Base-by-base conservation (phyloP, 1,140 invertebrate species). In the Eubasilissa regina region DNA sequence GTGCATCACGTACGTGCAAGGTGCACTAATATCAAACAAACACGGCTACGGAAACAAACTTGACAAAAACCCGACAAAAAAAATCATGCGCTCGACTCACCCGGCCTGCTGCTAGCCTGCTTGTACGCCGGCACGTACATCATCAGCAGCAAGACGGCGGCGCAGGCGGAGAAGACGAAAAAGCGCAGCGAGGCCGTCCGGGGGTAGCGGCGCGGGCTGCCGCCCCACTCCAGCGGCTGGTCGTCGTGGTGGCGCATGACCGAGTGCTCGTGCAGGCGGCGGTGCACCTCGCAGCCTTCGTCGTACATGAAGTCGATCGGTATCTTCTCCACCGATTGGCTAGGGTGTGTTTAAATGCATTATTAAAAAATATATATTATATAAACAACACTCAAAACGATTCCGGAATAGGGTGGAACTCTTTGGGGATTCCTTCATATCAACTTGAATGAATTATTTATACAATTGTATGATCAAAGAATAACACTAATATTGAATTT, bases 101-200 rank as follows among this genome's bases (percentile, higher is more conserved):
- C 83, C 48, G 66, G 44, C 58, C 83, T 76, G 19, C 64, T 76
- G 53, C 86, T 88, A 13, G 86, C 87, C 66, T 85, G 85, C 78
- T 89, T 88, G 81, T 89, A 90, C 0, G 88, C 86, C 0, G 88
- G 88, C 80, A 89, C 87, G 80, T 90, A 89, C 77, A 90, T 78
- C 9, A 89, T 84, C 7, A 88, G 85, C 21, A 89, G 87, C 83
- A 89, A 87, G 25, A 87, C 75, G 76, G 89, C 86, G 84, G 88
- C 87, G 6, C 85, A 85, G 3, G 85, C 85, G 80, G 86, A 86
- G 83, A 89, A 87, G 0, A 88, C 79, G 60, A 87, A 87, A 78
- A 85, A 87, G 77, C 87, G 87, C 55, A 85, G 86, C 6, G 87
- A 80, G 12, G 85, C 73, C 4, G 84, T 85, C 78, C 86, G 81